A percentile compares a stretch with the other conserved stretches of the same genome.
phyloP scores from a whole-genome alignment of 1,140 invertebrate species.

The Glossosoma conforme region DNA sequence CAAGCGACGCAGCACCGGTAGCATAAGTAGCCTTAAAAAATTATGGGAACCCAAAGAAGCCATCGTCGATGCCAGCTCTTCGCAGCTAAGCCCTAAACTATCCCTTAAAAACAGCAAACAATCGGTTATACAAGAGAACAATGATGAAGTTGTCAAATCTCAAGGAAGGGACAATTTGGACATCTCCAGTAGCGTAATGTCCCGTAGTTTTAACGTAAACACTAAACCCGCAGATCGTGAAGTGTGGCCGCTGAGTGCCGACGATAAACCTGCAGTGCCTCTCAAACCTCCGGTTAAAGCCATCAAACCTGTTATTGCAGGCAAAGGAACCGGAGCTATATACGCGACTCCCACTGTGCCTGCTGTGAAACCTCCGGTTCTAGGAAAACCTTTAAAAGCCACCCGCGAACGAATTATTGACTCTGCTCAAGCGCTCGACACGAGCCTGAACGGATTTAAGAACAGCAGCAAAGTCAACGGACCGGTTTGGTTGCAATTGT shows the following conservation, averaged over 20 bases:
- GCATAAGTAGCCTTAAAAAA: conserved; percentile 88
- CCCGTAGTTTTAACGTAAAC: conserved; percentile 43
- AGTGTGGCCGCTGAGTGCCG: conserved; percentile 51
- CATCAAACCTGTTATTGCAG: conserved; percentile 46
- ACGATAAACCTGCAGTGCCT: conserved; percentile 69
- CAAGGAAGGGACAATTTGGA: conserved; percentile 35
- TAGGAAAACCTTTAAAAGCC: conserved; percentile 42
- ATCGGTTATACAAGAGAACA: conserved; percentile 27
- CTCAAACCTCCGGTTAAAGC: conserved; percentile 59
- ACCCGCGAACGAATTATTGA: conserved; percentile 67
- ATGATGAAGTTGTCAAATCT: conserved; percentile 14
- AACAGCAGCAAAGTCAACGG: conserved; percentile 46
- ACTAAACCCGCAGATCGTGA: conserved; percentile 45
- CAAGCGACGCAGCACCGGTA: conserved; percentile 86
- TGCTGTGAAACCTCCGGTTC: conserved; percentile 32
- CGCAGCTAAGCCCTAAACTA: conserved; percentile 60
- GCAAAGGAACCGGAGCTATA: conserved; percentile 36
- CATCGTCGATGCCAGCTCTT: conserved; percentile 35
- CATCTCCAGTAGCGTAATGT: conserved; percentile 32
- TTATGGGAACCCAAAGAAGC: conserved; percentile 79
- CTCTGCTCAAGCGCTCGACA: conserved; percentile 63
- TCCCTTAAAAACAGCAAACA: conserved; percentile 41
- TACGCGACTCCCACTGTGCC: conserved; percentile 55
- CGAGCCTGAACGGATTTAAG: conserved; percentile 58
- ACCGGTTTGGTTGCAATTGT: conserved; percentile 69